Percentiles rank a stretch among this genome's conserved stretches.
These are phyloP conservation scores for Nephrotoma guestfalica DNA, from an alignment of 2,888 invertebrate genomes.

Conservation along the genomic window DNA sequence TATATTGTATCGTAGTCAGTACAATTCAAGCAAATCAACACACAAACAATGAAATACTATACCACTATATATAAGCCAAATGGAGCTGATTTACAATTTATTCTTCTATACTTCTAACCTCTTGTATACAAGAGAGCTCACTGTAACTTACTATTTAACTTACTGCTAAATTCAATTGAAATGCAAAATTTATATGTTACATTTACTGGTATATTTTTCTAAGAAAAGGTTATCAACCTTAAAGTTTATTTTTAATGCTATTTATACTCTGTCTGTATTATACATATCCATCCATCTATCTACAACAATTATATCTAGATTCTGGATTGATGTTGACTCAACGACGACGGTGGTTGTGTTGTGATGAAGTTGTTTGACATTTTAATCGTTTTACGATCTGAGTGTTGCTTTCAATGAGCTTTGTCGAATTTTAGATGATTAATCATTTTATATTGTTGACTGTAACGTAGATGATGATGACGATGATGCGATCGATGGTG, in stretches of 20 bases:
- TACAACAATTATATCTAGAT: background rate
- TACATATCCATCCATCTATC: background rate
- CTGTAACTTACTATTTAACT: background rate
- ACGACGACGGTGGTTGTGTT: background rate
- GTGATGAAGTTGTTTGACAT: background rate
- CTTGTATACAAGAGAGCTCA: background rate
- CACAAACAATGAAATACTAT: background rate
- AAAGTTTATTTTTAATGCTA: background rate
- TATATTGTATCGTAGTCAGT: background rate
- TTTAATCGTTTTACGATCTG: background rate
- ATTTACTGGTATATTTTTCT: background rate
- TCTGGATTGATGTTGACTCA: background rate
- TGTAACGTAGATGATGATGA: background rate
- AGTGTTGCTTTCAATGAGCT: background rate
- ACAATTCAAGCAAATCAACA: background rate
- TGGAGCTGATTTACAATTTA: background rate
- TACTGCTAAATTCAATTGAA: background rate
- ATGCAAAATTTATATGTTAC: background rate
- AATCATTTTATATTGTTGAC: background rate
- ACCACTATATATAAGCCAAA: background rate
- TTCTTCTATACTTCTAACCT: background rate
- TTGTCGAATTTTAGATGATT: background rate
- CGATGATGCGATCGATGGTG: background rate
- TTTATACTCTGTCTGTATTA: background rate
- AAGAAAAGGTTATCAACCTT: background rate